Evolutionary conservation across 2,888 invertebrate genomes (phyloP).

Genomic region (Aleiodes testaceus): DNA sequence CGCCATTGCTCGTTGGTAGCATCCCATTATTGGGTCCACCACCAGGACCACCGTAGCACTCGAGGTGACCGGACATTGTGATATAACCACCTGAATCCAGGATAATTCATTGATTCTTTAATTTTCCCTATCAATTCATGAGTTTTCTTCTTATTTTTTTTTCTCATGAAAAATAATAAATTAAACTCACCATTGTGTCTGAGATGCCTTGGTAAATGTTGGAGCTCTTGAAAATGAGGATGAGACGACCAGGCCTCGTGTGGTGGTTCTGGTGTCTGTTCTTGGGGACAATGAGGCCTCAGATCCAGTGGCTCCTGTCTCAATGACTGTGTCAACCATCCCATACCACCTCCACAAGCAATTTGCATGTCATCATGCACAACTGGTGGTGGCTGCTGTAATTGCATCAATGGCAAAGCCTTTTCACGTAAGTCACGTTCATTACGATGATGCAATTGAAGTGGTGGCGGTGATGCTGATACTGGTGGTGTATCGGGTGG

Average conservation of each 20-base stretch:
- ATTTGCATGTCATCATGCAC: slow-evolving; percentile 64
- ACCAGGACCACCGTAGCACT: slow-evolving; percentile 66
- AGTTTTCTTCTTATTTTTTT: not conserved
- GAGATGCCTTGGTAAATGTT: slow-evolving; percentile 60
- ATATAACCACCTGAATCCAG: slow-evolving; percentile 66
- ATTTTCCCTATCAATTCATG: not conserved
- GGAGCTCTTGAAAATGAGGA: slow-evolving; percentile 68
- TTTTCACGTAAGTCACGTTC: slow-evolving; percentile 64
- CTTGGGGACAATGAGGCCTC: slow-evolving; percentile 79
- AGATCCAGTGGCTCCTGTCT: slow-evolving; percentile 86
- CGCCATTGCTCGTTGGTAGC: slow-evolving; percentile 52
- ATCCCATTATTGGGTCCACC: slow-evolving; percentile 51
- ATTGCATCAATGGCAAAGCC: slow-evolving; percentile 57
- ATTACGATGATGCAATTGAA: slow-evolving; percentile 60
- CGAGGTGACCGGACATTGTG: slow-evolving; percentile 68
- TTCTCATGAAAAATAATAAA: slow-evolving; percentile 22
- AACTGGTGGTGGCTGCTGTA: slow-evolving; percentile 54
- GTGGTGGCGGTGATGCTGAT: slow-evolving; percentile 77
- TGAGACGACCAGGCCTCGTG: slow-evolving; percentile 67
- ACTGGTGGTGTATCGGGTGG: slow-evolving; percentile 90
- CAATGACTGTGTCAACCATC: slow-evolving; percentile 84
- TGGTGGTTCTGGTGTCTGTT: slow-evolving; percentile 73
- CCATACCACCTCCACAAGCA: slow-evolving; percentile 76
- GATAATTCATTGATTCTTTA: not conserved
- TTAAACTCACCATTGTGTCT: slow-evolving; percentile 61